phyloP scores from a whole-genome alignment of 2,797 vertebrate genomes.

The Heliangelus exortis region DNA sequence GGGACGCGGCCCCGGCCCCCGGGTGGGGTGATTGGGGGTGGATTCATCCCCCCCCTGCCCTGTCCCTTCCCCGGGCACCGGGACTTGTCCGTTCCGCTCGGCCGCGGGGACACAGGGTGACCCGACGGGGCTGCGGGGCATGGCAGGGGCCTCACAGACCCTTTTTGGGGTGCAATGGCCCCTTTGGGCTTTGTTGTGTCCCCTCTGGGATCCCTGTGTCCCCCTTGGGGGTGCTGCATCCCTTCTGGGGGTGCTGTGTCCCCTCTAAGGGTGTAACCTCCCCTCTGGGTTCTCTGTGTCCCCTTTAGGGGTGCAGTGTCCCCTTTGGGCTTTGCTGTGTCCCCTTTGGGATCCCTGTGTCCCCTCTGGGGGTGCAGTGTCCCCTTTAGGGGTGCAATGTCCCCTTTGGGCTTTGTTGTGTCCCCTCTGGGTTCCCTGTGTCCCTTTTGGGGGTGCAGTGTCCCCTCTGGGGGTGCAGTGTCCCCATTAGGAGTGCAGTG shows the following conservation, averaged over 20 bases:
- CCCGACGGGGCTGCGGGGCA: fast-evolving
- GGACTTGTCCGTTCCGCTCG: neutral
- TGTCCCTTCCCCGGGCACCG: neutral
- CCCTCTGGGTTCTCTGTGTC: neutral
- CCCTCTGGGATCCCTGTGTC: neutral
- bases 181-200: neutral
- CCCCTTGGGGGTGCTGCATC: neutral
- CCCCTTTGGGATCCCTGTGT: neutral
- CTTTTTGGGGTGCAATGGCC: neutral
- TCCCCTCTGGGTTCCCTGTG: neutral
- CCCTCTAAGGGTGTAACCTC: too few relatives aligned
- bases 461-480: too few relatives aligned
- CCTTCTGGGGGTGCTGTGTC: neutral
- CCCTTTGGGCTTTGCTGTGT: neutral
- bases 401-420: neutral
- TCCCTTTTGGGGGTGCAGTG: neutral
- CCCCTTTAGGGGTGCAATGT: neutral
- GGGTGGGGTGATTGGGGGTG: too few relatives aligned
- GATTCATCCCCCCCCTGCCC: neutral
- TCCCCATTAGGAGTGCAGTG: neutral
- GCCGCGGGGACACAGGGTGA: neutral
- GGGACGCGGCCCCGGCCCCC: too few relatives aligned
- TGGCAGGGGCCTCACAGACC: too few relatives aligned
- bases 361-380: neutral
- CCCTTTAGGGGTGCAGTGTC: neutral